Conservation (phyloP, 2,113 vertebrate species). For the Promerops cafer region DNA sequence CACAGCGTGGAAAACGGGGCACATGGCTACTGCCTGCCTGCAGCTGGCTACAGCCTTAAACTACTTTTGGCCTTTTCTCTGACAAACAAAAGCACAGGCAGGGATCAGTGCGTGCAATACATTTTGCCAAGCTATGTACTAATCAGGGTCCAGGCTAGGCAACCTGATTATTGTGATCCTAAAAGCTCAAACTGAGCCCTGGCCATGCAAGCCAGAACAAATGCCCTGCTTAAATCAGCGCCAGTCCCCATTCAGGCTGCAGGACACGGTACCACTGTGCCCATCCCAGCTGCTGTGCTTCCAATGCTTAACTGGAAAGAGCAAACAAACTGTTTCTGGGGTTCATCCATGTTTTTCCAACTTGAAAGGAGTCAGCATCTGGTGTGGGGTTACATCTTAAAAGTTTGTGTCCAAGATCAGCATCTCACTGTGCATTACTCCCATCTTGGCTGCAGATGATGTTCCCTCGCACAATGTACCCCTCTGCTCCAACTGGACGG, state of each 20-base stretch:
- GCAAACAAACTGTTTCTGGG: background rate
- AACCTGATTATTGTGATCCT: background rate
- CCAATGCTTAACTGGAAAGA: background rate
- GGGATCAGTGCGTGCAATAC: too few relatives aligned
- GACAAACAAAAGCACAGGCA: background rate
- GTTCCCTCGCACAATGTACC: accelerated
- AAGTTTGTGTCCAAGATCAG: background rate
- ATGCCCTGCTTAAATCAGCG: background rate
- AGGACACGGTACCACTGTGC: accelerated
- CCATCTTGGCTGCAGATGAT: background rate
- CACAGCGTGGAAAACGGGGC: accelerated
- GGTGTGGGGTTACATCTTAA: background rate
- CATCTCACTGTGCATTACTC: background rate
- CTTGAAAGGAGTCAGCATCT: background rate
- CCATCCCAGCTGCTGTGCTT: background rate
- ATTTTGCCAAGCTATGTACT: background rate
- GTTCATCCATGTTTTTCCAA: background rate
- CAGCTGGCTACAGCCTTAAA: background rate
- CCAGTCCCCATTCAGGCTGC: accelerated
- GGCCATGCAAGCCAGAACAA: background rate
- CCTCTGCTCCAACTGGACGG: accelerated
- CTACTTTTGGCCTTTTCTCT: background rate
- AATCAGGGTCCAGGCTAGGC: background rate
- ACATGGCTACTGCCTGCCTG: background rate
- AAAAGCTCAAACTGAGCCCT: background rate